Evolutionary conservation across 2,888 invertebrate species (phyloP).

Genomic region (Calameuta pallipes): DNA sequence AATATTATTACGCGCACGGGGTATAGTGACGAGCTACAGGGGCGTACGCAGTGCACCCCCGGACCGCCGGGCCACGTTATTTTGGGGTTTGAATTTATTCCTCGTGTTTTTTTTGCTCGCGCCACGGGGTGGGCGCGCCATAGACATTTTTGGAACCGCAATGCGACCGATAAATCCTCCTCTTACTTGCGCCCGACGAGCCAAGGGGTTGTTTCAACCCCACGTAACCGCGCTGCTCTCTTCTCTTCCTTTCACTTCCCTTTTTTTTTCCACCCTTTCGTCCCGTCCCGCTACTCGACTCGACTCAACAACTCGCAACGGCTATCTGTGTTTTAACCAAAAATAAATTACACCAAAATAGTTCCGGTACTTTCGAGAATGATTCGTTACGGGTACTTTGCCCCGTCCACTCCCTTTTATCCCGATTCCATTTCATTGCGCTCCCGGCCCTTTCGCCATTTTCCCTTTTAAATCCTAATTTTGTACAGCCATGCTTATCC

Average conservation of each 20-base stretch:
- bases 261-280: neutral
- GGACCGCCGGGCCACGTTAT: neutral
- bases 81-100: slow-evolving; percentile 8
- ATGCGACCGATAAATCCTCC: slow-evolving; percentile 49
- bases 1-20: slow-evolving; percentile 1
- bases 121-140: slow-evolving; percentile 28
- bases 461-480: neutral
- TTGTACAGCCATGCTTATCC: neutral
- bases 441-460: neutral
- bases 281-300: slow-evolving; percentile 23
- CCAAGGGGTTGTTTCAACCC: slow-evolving; percentile 33
- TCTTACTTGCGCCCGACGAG: slow-evolving; percentile 22
- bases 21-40: neutral
- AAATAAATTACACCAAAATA: slow-evolving; percentile 34
- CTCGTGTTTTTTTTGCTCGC: slow-evolving; percentile 15
- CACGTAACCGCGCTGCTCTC: slow-evolving; percentile 13
- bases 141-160: slow-evolving; percentile 40
- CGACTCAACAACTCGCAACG: slow-evolving; percentile 15
- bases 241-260: neutral
- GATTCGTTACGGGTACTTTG: neutral
- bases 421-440: neutral
- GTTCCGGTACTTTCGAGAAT: slow-evolving; percentile 1
- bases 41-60: neutral
- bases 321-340: slow-evolving; percentile 31
- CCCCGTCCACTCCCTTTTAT: neutral